Evolutionary conservation across 2,888 invertebrate species (phyloP).

Genomic region (Pyrrhia umbra): DNA sequence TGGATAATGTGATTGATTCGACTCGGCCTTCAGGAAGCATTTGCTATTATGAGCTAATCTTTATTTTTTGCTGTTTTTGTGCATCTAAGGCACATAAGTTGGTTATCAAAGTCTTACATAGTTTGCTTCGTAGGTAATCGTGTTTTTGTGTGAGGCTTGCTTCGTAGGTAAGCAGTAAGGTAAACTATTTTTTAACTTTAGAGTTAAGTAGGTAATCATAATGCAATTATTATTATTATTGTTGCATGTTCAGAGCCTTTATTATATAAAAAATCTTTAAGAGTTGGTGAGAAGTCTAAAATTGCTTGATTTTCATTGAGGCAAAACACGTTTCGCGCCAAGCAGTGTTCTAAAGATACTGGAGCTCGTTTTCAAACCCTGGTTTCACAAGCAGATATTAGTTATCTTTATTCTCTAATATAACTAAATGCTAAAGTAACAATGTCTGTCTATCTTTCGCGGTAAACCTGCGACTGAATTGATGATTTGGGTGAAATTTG

Average conservation of each 20-base stretch:
- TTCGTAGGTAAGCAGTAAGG: neutral
- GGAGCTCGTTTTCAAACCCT: neutral
- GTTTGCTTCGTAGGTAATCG: slow-evolving; percentile 15
- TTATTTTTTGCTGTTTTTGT: slow-evolving; percentile 39
- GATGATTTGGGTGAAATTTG: too few species aligned
- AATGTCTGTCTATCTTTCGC: too few species aligned
- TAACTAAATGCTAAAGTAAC: too few species aligned
- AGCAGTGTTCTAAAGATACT: neutral
- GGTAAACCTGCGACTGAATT: too few species aligned
- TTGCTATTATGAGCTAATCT: slow-evolving; percentile 42
- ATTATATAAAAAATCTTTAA: neutral
- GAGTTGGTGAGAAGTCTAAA: too few species aligned
- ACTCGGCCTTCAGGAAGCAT: slow-evolving; percentile 38
- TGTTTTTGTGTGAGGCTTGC: slow-evolving; percentile 11
- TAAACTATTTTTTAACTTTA: neutral
- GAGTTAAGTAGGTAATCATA: neutral
- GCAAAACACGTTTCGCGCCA: too few species aligned
- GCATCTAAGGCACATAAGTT: slow-evolving; percentile 1
- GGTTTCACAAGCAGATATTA: too few species aligned
- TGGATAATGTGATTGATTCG: slow-evolving; percentile 40
- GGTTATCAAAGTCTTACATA: slow-evolving; percentile 36
- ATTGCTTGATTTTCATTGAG: too few species aligned
- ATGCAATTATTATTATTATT: neutral
- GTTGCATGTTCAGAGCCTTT: neutral
- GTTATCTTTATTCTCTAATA: too few species aligned